Base-by-base conservation (phyloP, 2,888 invertebrate species). In the Eilema caniola region DNA sequence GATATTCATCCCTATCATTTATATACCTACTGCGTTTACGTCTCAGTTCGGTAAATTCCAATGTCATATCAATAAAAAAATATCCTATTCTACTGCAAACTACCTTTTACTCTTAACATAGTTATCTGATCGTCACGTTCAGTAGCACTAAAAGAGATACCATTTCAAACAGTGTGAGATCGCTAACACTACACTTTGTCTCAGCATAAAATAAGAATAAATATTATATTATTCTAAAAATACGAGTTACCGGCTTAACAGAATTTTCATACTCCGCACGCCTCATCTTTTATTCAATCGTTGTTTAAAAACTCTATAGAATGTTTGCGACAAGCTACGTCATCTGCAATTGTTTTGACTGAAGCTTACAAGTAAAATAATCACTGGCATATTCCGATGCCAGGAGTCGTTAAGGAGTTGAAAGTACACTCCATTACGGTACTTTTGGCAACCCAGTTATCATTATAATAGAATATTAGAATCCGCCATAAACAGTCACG, bases 401-500 rank as follows among this genome's bases (percentile, higher is more conserved):
- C 83, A 76, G 72, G 79, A 83, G 80, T 81, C 80, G 75, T 81
- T 75, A 75, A 84, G 84, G 78, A 81, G 82, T 81, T 81, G 57
- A 76, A 89, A 85, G 86, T 87, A 87, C 84, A 89, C 89, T 90
- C 86, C 82, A 90, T 91, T 89, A 91, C 79, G 78, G 88, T 81
- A 79, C 88, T 90, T 89, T 88, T 88, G 86, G 83, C 83, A 85
- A 84, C 85, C 88, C 85, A 83, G 86, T 90, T 90, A 86, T 83
- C 83, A 83, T 89, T 87, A 89, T 91, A 92, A 92, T 93, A 88
- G 92, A 93, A 93, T 93, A 92, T 93, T 93, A 92, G 89, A 93
- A 92, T 90, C 86, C 78, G 83, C 88, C 88, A 89, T 92, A 91
- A 92, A 90, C 88, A 79, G 84, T 84, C 82, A 84, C 85, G 86